Evolutionary conservation across 2,113 vertebrate genomes (phyloP), one percentile per base, ranked within the genome.

Genomic region (Hemiscyllium ocellatum): DNA sequence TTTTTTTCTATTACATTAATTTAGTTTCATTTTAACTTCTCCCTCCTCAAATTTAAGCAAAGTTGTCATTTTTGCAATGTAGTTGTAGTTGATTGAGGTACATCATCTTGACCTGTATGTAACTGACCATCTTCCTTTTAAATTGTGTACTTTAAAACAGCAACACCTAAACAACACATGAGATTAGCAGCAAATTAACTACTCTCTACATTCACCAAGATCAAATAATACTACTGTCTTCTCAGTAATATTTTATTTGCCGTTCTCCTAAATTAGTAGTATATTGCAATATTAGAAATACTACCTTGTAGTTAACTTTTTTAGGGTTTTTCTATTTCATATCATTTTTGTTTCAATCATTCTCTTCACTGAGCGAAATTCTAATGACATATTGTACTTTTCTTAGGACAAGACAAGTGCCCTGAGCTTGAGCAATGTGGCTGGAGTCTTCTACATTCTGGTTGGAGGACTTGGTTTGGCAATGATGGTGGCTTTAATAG

Each of bases 361-460:
- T 66, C 26, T 93, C 89, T 96, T 97, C 97, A 97, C 96, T 96
- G 96, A 78, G 96, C 96, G 96, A 96, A 96, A 96, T 96, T 96
- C 98, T 98, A 98, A 99, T 97, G 33, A 0, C 96, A 4, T 96
- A 98, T 97, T 98, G 98, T 97, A 96, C 99, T 98, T 98, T 97
- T 98, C 98, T 98, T 98, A 99, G 99, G 99, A 99, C 99, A 99
- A 99, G 99, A 99, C 99, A 97, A 99, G 99, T 83, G 99, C 99
- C 97, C 98, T 99, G 97, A 99, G 99, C 98, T 98, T 99, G 97
- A 99, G 99, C 98, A 99, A 99, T 98, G 99, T 99, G 96, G 99
- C 99, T 96, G 99, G 99, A 91, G 99, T 99, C 98, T 99, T 99
- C 98, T 99, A 99, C 98, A 99, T 99, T 98, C 99, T 99, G 96